Percentiles rank a stretch among this genome's conserved stretches.
These are phyloP conservation scores for Kryphioiulus occultus DNA, from an alignment of 2,888 invertebrate genomes.

Conservation along the genomic window DNA sequence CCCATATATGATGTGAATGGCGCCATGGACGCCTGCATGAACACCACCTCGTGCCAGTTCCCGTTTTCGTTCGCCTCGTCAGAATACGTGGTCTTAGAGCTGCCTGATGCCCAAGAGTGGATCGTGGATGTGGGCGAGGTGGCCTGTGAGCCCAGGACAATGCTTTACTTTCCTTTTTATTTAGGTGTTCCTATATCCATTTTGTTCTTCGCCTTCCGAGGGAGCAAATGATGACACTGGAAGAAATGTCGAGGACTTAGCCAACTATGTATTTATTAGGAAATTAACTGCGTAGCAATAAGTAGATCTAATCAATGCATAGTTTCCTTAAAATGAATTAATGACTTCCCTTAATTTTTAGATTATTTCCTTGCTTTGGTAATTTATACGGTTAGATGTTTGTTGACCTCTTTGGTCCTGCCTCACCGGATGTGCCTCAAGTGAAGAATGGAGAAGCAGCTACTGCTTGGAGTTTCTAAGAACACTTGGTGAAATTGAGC, in stretches of 20 bases:
- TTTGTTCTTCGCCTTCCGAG: conserved; percentile 72
- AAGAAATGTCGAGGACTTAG: background rate
- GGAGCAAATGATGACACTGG: conserved; percentile 45
- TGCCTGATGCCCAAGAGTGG: conserved; percentile 72
- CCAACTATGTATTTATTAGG: background rate
- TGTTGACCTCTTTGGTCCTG: background rate
- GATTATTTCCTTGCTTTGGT: background rate
- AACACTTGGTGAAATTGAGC: background rate
- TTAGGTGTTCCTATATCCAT: conserved; percentile 76
- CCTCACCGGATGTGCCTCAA: background rate
- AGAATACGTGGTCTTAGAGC: conserved; percentile 69
- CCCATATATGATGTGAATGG: conserved; percentile 74
- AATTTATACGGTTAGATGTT: background rate
- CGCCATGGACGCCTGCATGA: conserved; percentile 70
- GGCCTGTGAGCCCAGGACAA: conserved; percentile 77
- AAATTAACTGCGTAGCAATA: background rate
- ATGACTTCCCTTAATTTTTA: background rate
- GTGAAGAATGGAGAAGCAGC: too few relatives aligned
- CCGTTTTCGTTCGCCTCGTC: conserved; percentile 74
- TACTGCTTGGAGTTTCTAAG: background rate
- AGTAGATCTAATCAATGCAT: background rate
- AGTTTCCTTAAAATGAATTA: background rate
- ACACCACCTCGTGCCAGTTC: conserved; percentile 72
- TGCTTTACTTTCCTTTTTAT: conserved; percentile 73
- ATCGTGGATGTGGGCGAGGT: conserved; percentile 77